phyloP scores from a whole-genome alignment of 1,140 invertebrate species.

The Ips nitidus region DNA sequence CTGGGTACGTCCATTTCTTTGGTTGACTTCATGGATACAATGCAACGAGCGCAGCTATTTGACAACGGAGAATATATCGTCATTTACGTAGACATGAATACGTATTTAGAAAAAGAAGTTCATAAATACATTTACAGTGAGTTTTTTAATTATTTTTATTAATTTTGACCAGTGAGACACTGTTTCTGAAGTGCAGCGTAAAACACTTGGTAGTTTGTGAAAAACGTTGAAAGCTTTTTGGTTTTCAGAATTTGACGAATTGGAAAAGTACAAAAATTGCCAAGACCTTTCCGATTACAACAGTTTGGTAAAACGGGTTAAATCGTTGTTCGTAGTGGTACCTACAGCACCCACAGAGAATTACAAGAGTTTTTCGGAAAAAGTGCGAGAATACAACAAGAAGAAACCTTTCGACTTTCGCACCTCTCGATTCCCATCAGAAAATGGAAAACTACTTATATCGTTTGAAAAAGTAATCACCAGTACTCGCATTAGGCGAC shows the following conservation, averaged over 20 bases:
- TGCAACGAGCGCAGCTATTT: conserved; percentile 84
- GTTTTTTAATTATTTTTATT: conserved; percentile 48
- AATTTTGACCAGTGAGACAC: background rate
- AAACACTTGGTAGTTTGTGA: too few relatives aligned
- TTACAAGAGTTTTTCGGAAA: conserved; percentile 74
- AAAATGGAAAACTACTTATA: conserved; percentile 41
- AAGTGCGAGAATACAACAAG: conserved; percentile 75
- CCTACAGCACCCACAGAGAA: conserved; percentile 75
- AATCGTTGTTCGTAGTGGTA: conserved; percentile 82
- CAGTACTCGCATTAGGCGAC: conserved; percentile 2
- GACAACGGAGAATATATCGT: conserved; percentile 93
- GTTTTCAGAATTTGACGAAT: conserved; percentile 56
- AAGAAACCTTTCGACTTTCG: conserved; percentile 75
- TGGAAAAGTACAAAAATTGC: conserved; percentile 62
- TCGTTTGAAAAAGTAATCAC: conserved; percentile 53
- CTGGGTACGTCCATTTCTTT: conserved; percentile 78
- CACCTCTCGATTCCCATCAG: conserved; percentile 32
- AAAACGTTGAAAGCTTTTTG: background rate
- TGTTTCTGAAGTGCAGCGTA: too few relatives aligned
- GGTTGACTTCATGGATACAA: conserved; percentile 86
- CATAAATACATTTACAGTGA: conserved; percentile 88
- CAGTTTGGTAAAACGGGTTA: conserved; percentile 69
- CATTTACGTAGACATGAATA: conserved; percentile 90
- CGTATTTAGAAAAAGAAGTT: conserved; percentile 74
- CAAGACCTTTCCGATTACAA: conserved; percentile 57